Percentiles rank a stretch among this genome's conserved stretches.
These are phyloP conservation scores for Zonitis immaculata DNA, from an alignment of 2,888 invertebrate species.

Conservation along the genomic window DNA sequence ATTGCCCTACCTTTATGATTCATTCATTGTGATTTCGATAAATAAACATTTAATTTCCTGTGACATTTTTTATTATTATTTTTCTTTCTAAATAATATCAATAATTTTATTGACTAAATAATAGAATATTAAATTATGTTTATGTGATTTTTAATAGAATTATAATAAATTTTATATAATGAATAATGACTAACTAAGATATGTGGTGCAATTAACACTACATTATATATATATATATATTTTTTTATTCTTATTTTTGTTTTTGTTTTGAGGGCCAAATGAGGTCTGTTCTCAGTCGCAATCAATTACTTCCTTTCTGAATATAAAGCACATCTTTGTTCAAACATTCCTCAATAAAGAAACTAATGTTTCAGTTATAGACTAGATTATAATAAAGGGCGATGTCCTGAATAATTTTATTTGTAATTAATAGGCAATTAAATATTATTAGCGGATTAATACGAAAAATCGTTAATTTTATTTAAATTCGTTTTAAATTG, in stretches of 20 bases:
- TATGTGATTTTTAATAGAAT: background rate
- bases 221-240: background rate
- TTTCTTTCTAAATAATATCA: background rate
- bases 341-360: conserved; percentile 13
- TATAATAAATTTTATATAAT: background rate
- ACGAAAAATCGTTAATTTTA: too few relatives aligned
- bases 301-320: conserved; percentile 33
- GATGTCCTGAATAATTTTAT: conserved; percentile 17
- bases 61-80: background rate
- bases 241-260: background rate
- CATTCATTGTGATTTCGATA: conserved; percentile 11
- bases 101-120: too few relatives aligned
- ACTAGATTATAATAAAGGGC: conserved; percentile 7
- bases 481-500: background rate
- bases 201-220: background rate
- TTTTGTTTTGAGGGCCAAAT: conserved; percentile 2
- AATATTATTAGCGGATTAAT: too few relatives aligned
- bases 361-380: conserved; percentile 15
- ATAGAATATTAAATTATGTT: too few relatives aligned
- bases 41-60: conserved; percentile 18
- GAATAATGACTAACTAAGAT: too few relatives aligned
- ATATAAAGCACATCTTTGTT: conserved; percentile 36
- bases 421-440: too few relatives aligned
- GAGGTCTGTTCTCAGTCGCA: conserved; percentile 18
- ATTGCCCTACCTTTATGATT: conserved; percentile 18